Conservation (phyloP, 2,888 invertebrate species). For the Tortricodes alternella region DNA sequence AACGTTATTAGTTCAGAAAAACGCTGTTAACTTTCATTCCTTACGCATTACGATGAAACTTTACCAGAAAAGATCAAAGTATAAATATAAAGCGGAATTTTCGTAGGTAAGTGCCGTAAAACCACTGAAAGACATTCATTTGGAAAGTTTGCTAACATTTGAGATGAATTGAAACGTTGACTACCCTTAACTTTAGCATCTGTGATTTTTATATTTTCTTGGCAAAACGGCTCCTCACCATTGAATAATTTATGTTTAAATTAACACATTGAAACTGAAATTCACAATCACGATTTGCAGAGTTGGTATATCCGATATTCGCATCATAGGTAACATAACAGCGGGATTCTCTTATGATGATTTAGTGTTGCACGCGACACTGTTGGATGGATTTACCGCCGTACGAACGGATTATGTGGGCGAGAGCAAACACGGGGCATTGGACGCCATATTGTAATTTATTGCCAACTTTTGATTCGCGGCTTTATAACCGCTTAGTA, state of each 20-base stretch:
- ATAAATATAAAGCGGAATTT: neutral
- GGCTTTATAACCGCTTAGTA: slow-evolving; percentile 70
- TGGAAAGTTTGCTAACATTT: no score
- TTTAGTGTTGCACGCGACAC: slow-evolving; percentile 76
- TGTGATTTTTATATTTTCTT: no score
- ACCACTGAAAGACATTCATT: slow-evolving; percentile 1
- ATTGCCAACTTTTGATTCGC: slow-evolving; percentile 78
- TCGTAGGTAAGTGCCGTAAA: neutral
- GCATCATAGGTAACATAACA: slow-evolving; percentile 54
- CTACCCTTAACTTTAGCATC: no score
- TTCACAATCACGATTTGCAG: slow-evolving; percentile 14
- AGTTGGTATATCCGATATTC: slow-evolving; percentile 50
- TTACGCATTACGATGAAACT: slow-evolving; percentile 12
- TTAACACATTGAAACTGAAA: slow-evolving; percentile 52
- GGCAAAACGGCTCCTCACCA: no score
- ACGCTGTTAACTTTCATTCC: slow-evolving; percentile 15
- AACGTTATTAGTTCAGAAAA: slow-evolving; percentile 41
- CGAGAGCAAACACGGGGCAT: slow-evolving; percentile 81
- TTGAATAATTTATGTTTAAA: no score
- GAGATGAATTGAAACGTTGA: no score
- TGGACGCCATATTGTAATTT: slow-evolving; percentile 80
- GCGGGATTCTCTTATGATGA: slow-evolving; percentile 82
- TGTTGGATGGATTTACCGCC: slow-evolving; percentile 80
- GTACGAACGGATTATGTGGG: slow-evolving; percentile 82
- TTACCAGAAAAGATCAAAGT: neutral